Percentiles rank a stretch among this genome's conserved stretches.
Evolutionary conservation across 1,140 invertebrate genomes (phyloP).

Genomic region (Portunus trituberculatus): DNA sequence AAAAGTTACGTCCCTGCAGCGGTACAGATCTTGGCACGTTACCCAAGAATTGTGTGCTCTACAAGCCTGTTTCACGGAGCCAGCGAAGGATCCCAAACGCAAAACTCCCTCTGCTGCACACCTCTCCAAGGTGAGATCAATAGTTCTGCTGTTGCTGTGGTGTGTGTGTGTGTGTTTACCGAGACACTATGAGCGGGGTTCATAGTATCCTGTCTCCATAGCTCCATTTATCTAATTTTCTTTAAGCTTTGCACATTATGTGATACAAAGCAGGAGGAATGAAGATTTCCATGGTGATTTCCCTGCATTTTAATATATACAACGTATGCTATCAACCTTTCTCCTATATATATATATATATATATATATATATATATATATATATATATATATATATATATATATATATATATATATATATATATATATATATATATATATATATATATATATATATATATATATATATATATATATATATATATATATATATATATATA

Average conservation of each 20-base stretch:
- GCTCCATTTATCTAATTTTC: too few species aligned
- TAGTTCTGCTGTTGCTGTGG: background rate
- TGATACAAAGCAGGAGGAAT: too few species aligned
- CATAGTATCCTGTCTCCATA: background rate
- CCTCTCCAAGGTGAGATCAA: background rate
- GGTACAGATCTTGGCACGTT: too few species aligned
- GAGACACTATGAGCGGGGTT: too few species aligned
- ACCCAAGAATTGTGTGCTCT: background rate
- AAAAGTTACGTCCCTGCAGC: too few species aligned
- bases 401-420: slow-evolving; percentile 40
- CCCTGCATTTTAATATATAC: too few species aligned
- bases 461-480: slow-evolving; percentile 47
- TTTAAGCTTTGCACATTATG: background rate
- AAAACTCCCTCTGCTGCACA: background rate
- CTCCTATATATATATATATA: slow-evolving; percentile 46
- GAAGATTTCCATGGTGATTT: too few species aligned
- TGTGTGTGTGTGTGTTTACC: background rate
- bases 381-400: slow-evolving; percentile 50
- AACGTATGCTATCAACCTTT: too few species aligned
- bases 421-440: slow-evolving; percentile 36
- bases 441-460: slow-evolving; percentile 29
- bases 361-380: slow-evolving; percentile 51
- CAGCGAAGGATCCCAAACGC: background rate
- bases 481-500: slow-evolving; percentile 65
- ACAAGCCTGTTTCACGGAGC: too few species aligned